A percentile compares a stretch with the other conserved stretches of the same genome.
Evolutionary conservation across 2,797 vertebrate species (phyloP).

Genomic region (Lagorchestes hirsutus): DNA sequence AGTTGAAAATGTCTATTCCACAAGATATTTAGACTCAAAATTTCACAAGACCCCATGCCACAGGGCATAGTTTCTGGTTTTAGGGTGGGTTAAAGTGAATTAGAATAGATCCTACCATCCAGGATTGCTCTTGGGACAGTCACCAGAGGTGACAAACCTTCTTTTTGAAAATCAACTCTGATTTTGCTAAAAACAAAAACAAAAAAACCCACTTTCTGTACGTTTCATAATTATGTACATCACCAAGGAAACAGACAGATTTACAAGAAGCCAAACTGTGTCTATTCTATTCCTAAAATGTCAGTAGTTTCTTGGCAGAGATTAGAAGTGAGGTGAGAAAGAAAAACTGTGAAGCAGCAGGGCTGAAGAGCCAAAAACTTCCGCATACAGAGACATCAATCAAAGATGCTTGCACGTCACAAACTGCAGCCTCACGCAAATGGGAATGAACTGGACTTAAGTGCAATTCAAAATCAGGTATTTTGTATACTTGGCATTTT

Average conservation of each 20-base stretch:
- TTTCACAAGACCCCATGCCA: conserved; percentile 10
- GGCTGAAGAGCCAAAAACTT: conserved; percentile 64
- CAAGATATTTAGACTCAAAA: conserved; percentile 14
- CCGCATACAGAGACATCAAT: conserved; percentile 69
- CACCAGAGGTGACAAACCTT: conserved; percentile 61
- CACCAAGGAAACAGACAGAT: conserved; percentile 80
- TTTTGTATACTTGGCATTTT: conserved; percentile 26
- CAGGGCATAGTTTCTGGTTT: conserved; percentile 34
- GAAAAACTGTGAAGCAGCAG: conserved; percentile 61
- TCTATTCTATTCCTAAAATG: conserved; percentile 81
- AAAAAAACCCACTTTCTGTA: conserved; percentile 52
- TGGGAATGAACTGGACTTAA: conserved; percentile 19
- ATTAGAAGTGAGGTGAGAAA: conserved; percentile 71
- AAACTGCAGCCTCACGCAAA: conserved; percentile 60
- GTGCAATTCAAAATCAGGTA: conserved; percentile 21
- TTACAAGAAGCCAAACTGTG: conserved; percentile 74
- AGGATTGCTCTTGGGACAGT: conserved; percentile 18
- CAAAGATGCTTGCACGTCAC: conserved; percentile 51
- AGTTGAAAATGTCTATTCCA: not conserved
- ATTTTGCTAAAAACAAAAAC: conserved; percentile 32
- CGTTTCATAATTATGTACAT: conserved; percentile 78
- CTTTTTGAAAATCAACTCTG: conserved; percentile 52
- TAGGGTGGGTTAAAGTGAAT: conserved; percentile 21
- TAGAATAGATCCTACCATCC: conserved; percentile 34
- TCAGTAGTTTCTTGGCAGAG: conserved; percentile 75